phyloP scores from a whole-genome alignment of 1,140 invertebrate genomes.

The Leucophenga varia region DNA sequence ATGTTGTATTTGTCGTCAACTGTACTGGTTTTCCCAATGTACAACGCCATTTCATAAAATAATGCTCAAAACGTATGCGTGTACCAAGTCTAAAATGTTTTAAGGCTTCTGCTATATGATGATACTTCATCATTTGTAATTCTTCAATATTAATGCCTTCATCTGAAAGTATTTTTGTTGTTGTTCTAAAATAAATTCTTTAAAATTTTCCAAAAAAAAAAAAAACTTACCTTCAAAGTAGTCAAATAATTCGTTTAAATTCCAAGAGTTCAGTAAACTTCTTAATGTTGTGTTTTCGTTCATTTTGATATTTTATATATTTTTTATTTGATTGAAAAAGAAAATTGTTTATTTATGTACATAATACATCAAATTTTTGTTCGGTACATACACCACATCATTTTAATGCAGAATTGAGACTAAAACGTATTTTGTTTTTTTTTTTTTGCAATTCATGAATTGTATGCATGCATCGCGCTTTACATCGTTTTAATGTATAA shows the following conservation, averaged over 20 bases:
- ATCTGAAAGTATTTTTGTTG: too few relatives aligned
- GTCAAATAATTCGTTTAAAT: slow-evolving; percentile 34
- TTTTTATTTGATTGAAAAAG: slow-evolving; percentile 4
- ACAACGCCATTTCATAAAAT: slow-evolving; percentile 43
- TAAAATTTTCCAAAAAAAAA: background rate
- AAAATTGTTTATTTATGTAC: too few relatives aligned
- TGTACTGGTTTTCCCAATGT: slow-evolving; percentile 35
- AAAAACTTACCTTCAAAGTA: slow-evolving; percentile 35
- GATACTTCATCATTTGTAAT: slow-evolving; percentile 40
- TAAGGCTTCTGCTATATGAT: slow-evolving; percentile 36
- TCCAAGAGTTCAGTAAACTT: slow-evolving; percentile 36
- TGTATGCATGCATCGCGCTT: too few relatives aligned
- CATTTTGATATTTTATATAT: slow-evolving; percentile 15
- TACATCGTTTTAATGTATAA: too few relatives aligned
- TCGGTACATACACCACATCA: too few relatives aligned
- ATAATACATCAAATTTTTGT: too few relatives aligned
- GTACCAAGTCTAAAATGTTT: slow-evolving; percentile 36
- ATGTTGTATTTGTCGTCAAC: background rate
- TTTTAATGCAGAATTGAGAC: too few relatives aligned
- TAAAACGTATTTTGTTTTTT: too few relatives aligned
- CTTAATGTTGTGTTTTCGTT: slow-evolving; percentile 32
- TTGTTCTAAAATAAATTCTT: too few relatives aligned
- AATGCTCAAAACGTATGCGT: slow-evolving; percentile 39
- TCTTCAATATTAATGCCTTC: slow-evolving; percentile 45
- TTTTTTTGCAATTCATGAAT: too few relatives aligned